Percentiles rank a stretch among this genome's conserved stretches.
phyloP scores from a whole-genome alignment of 1,140 invertebrate species.

The Brachionus manjavacas region DNA sequence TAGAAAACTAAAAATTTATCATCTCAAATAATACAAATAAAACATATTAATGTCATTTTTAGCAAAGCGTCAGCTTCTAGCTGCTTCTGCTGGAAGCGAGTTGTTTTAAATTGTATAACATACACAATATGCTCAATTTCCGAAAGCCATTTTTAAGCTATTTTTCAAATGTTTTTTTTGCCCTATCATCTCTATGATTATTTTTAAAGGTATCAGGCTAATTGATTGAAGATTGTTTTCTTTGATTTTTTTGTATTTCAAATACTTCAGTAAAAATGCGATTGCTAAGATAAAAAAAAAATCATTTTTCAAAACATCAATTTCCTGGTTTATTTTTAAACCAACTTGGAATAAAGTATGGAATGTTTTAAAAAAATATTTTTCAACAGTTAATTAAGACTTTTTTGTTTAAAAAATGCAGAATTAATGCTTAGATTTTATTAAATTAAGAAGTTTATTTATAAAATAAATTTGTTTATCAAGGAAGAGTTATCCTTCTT shows the following conservation, averaged over 20 bases:
- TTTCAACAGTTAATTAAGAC: not conserved
- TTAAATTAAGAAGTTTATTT: not conserved
- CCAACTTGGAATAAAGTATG: not conserved
- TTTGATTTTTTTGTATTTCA: not conserved
- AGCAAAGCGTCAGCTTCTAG: not conserved
- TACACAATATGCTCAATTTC: not conserved
- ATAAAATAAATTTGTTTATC: too few species aligned
- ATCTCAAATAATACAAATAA: not conserved
- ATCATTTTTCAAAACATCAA: not conserved
- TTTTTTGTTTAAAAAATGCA: not conserved
- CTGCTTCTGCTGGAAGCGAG: not conserved
- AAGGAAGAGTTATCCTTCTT: too few species aligned
- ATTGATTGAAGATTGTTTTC: not conserved
- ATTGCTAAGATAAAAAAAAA: not conserved
- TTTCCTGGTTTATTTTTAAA: not conserved
- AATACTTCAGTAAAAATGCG: not conserved
- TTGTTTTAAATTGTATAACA: not conserved
- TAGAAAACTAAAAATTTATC: not conserved
- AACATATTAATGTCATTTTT: not conserved
- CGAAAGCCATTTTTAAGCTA: not conserved
- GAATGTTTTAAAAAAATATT: too few species aligned
- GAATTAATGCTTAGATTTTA: not conserved
- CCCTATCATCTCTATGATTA: not conserved
- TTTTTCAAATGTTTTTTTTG: not conserved
- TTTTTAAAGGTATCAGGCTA: not conserved